Evolutionary conservation across 2,113 vertebrate species (phyloP).

Genomic region (Rattus rattus): DNA sequence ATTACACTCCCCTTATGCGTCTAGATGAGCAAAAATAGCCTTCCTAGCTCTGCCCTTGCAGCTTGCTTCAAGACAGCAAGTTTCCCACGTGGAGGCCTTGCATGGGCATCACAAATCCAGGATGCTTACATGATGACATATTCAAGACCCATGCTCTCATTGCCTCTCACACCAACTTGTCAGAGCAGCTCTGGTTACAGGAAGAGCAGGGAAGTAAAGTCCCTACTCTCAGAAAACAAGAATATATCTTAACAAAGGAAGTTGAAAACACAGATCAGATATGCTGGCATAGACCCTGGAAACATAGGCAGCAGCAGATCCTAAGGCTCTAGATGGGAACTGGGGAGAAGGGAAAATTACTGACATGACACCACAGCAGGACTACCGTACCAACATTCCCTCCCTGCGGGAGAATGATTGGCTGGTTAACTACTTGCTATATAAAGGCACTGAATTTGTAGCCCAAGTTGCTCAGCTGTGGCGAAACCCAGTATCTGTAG

Average conservation of each 20-base stretch:
- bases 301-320: background rate
- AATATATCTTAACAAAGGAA: background rate
- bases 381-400: background rate
- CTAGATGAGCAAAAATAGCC: background rate
- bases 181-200: background rate
- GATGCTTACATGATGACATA: background rate
- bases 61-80: slow-evolving; percentile 7
- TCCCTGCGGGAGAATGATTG: background rate
- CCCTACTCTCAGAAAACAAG: background rate
- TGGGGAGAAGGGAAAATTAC: background rate
- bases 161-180: background rate
- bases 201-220: background rate
- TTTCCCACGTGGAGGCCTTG: background rate
- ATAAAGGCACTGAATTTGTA: slow-evolving; percentile 25
- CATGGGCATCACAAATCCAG: background rate
- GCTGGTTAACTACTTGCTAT: slow-evolving; percentile 27
- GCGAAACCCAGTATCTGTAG: slow-evolving; percentile 19
- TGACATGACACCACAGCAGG: background rate
- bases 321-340: slow-evolving; percentile 19
- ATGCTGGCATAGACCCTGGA: background rate
- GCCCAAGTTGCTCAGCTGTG: slow-evolving; percentile 2
- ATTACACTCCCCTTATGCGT: background rate
- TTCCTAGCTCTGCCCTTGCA: background rate
- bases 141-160: background rate
- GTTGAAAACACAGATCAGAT: background rate